Evolutionary conservation across 2,888 invertebrate species (phyloP), one percentile per base, ranked within the genome.

Genomic region (Machimus atricapillus): DNA sequence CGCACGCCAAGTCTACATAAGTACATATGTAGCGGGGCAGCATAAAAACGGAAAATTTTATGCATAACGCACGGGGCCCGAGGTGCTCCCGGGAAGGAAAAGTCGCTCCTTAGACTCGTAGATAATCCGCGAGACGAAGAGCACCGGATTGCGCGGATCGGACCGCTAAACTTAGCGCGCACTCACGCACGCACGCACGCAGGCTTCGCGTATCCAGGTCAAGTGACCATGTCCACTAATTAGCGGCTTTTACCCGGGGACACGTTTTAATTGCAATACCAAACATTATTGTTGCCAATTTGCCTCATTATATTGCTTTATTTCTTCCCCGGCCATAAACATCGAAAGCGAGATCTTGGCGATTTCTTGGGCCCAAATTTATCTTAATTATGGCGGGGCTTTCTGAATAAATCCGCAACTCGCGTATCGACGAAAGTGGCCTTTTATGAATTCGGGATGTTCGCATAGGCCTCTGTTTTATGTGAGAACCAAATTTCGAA

Each of bases 201-300:
- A 52, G 81, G 27, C 34, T 81, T 0, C 23, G 52, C 4, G 76
- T 81, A 81, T 81, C 56, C 52, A 81, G 81, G 81, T 81, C 52
- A 81, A 81, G 81, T 81, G 81, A 34, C 43, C 81, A 81, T 81
- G 81, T 81, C 46, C 81, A 81, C 81, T 81, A 81, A 81, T 81
- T 81, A 81, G 56, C 23, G 81, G 27, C 81, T 81, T 81, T 81
- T 81, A 81, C 81, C 81, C n/a, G 40, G 81, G 56, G 81, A 81
- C 81, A 81, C 16, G 81, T 81, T 81, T 81, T 81, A 81, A 81
- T 81, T 81, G 81, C 81, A 52, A 81, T 81, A 52, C 81, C 81
- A 81, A 81, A 81, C 81, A 81, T 81, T 81, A 81, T 81, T 81
- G 81, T 81, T 81, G 81, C 81, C 81, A 81, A 81, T 52, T 81